phyloP scores from a whole-genome alignment of 2,113 vertebrate species.

The Heloderma charlesbogerti region DNA sequence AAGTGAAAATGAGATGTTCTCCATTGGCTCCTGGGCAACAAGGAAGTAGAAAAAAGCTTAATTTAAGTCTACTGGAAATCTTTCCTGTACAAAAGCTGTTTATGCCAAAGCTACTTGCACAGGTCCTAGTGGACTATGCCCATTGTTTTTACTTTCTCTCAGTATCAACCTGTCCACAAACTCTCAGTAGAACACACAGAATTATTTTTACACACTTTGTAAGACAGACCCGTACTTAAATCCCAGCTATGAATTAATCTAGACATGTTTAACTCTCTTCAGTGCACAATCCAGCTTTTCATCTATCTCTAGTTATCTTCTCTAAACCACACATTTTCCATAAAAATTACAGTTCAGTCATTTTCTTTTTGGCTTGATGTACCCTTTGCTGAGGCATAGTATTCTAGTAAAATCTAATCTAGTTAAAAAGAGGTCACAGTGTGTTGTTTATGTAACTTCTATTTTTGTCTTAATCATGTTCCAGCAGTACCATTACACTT shows the following conservation, averaged over 20 bases:
- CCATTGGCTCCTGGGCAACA: neutral
- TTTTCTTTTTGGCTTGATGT: slow-evolving; percentile 64
- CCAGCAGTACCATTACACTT: slow-evolving; percentile 47
- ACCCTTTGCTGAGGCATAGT: slow-evolving; percentile 50
- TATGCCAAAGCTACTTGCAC: neutral
- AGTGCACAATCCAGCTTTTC: neutral
- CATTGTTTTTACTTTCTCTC: neutral
- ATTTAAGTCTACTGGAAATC: neutral
- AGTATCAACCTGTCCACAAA: neutral
- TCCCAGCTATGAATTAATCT: neutral
- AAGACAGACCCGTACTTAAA: neutral
- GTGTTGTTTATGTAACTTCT: slow-evolving; percentile 59
- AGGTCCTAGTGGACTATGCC: neutral
- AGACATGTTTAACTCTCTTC: neutral
- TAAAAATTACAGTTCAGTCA: slow-evolving; percentile 59
- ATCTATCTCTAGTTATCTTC: slow-evolving; percentile 53
- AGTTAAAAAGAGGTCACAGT: slow-evolving; percentile 46
- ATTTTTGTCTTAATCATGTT: slow-evolving; percentile 61
- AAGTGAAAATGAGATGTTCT: neutral
- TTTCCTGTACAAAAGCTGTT: neutral
- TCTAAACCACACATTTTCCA: slow-evolving; percentile 43
- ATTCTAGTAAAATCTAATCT: slow-evolving; percentile 65
- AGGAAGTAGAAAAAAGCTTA: neutral
- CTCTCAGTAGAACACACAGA: neutral
- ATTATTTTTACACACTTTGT: neutral